phyloP scores from a whole-genome alignment of 2,113 vertebrate genomes.

The Sylvicapra grimmia region DNA sequence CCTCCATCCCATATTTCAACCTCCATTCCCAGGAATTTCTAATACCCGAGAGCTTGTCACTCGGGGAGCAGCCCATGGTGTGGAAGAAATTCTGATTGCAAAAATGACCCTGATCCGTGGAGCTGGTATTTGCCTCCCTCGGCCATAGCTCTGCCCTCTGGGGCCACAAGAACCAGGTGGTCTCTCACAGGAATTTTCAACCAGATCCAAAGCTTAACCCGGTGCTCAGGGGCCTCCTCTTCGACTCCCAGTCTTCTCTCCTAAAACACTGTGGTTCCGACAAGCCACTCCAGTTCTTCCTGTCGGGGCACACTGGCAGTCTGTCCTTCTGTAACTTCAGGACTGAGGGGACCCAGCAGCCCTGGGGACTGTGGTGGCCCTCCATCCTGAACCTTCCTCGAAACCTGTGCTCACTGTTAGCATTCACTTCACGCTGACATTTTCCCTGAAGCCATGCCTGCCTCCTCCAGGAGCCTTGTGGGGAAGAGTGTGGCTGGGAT shows the following conservation, averaged over 20 bases:
- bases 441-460: background rate
- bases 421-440: background rate
- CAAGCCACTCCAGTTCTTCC: background rate
- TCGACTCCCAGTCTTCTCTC: too few species aligned
- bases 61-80: background rate
- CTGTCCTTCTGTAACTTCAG: background rate
- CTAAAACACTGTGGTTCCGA: background rate
- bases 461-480: background rate
- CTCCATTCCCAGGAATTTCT: background rate
- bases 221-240: background rate
- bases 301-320: background rate
- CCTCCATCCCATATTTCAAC: background rate
- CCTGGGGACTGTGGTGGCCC: background rate
- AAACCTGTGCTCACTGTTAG: background rate
- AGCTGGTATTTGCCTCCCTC: background rate
- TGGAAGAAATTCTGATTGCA: background rate
- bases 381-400: background rate
- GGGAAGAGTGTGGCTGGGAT: background rate
- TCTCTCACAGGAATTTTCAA: background rate
- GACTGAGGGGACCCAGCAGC: background rate
- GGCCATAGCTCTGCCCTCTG: background rate
- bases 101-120: background rate
- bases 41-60: background rate
- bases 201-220: background rate
- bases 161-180: background rate